Evolutionary conservation across 2,888 invertebrate genomes (phyloP), one percentile per base, ranked within the genome.

Genomic region (Pseudolycoriella hygida): DNA sequence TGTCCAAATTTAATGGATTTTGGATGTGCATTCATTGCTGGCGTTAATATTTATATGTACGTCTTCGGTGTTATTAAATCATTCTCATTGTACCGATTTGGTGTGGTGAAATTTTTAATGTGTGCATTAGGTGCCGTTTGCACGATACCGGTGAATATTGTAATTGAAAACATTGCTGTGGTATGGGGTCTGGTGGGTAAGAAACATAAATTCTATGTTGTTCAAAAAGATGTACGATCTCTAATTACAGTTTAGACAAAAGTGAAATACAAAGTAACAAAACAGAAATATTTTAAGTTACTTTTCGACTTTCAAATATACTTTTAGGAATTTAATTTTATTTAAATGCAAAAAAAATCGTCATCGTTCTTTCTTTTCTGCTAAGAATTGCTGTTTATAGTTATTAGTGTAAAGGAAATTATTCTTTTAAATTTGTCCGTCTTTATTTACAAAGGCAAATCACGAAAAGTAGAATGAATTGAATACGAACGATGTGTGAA

Each of bases 61-160:
- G 77, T 94, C 50, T 96, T 93, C 66, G 96, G 96, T 50, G 93
- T 93, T n/a, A 76, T 93, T 44, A 94, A 93, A 64, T 93, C 93
- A 46, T 94, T 96, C 60, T 87, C 89, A 17, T 68, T 90, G 31
- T 81, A 87, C 63, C 77, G 89, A 56, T 83, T 86, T 61, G 92
- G 93, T 11, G 66, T 84, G 49, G 58, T 80, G 37, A 77, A 80
- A 60, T 88, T 89, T 60, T 58, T 79, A 47, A 66, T 88, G 46
- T 88, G 86, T 60, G 76, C 92, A 49, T 69, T 79, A 49, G 93
- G 90, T 39, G 90, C 92, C 3, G 68, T 94, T 42, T 78, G 84
- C 48, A 88, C 89, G 46, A 89, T 94, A 63, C 93, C 94, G 15
- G 80, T 94, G 54, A 94, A 94, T 69, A 75, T 94, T 55, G 71